Percentiles rank a stretch among this genome's conserved stretches.
Conservation (phyloP, 53 echinoderm and acorn worm genomes). For the Luidia sarsii region DNA sequence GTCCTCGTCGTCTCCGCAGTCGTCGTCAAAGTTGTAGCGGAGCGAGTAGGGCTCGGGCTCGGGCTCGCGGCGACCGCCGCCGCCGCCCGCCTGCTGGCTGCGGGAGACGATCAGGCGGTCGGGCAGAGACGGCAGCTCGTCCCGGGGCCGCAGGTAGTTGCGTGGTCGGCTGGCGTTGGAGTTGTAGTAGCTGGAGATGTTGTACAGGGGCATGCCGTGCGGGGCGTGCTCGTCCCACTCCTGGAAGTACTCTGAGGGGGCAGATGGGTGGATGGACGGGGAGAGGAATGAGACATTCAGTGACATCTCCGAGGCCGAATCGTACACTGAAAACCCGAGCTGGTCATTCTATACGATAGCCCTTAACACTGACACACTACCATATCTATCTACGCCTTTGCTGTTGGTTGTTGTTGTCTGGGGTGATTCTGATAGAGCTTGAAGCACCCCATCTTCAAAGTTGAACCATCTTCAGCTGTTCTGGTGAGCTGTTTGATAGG, state of each 20-base stretch:
- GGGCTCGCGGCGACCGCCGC: background rate
- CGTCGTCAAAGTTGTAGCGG: slow-evolving; percentile 39
- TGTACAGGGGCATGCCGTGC: slow-evolving; percentile 22
- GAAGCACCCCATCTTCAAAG: too few relatives aligned
- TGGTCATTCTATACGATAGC: too few relatives aligned
- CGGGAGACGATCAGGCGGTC: slow-evolving; percentile 41
- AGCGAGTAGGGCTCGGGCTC: slow-evolving; percentile 32
- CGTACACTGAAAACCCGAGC: too few relatives aligned
- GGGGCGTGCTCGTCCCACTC: slow-evolving; percentile 50
- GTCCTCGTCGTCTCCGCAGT: slow-evolving; percentile 30
- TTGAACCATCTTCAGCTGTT: too few relatives aligned
- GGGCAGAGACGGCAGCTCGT: slow-evolving; percentile 15
- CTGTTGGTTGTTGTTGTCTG: too few relatives aligned
- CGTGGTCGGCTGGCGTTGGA: background rate
- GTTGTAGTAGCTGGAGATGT: slow-evolving; percentile 35
- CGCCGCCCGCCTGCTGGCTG: background rate
- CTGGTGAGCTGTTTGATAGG: too few relatives aligned
- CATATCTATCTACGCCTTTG: too few relatives aligned
- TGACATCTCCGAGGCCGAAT: too few relatives aligned
- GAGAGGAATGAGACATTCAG: too few relatives aligned
- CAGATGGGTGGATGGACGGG: too few relatives aligned
- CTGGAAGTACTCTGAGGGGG: slow-evolving; percentile 29
- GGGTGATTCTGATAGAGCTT: too few relatives aligned
- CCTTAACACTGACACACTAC: too few relatives aligned
- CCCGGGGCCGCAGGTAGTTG: slow-evolving; percentile 17